Percentiles rank a stretch among this genome's conserved stretches.
Conservation (phyloP, 2,888 invertebrate species). For the Trypoxylon attenuatum region DNA sequence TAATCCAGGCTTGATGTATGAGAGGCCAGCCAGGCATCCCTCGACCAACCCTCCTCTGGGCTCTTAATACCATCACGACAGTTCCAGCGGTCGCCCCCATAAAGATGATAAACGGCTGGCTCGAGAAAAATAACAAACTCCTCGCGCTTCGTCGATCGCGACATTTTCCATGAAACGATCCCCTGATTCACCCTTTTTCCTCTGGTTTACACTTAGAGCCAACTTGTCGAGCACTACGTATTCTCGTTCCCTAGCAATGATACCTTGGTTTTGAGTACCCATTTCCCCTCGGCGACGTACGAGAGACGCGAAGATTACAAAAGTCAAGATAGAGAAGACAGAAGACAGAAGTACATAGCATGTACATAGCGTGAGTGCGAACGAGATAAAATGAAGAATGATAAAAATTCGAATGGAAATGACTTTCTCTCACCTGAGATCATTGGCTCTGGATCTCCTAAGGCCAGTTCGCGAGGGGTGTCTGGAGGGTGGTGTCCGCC, state of each 20-base stretch:
- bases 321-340: too few relatives aligned
- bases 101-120: slow-evolving; percentile 53
- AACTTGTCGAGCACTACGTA: too few relatives aligned
- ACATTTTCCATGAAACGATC: slow-evolving; percentile 34
- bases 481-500: slow-evolving; percentile 80
- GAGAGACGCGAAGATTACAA: too few relatives aligned
- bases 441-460: slow-evolving; percentile 76
- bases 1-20: slow-evolving; percentile 43
- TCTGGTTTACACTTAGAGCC: too few relatives aligned
- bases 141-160: too few relatives aligned
- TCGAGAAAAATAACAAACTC: slow-evolving; percentile 51
- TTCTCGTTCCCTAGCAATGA: too few relatives aligned
- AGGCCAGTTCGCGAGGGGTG: slow-evolving; percentile 78
- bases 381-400: too few relatives aligned
- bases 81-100: slow-evolving; percentile 23
- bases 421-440: slow-evolving; percentile 76
- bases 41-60: slow-evolving; percentile 9
- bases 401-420: neutral
- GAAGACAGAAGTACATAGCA: too few relatives aligned
- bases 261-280: too few relatives aligned
- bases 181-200: neutral
- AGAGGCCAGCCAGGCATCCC: slow-evolving; percentile 19
- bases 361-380: too few relatives aligned
- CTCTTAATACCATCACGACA: slow-evolving; percentile 19
- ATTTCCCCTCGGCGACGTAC: too few relatives aligned